Percentiles rank a stretch among this genome's conserved stretches.
These are phyloP conservation scores for Arctopsyche grandis DNA, from an alignment of 1,140 invertebrate species.

Conservation along the genomic window DNA sequence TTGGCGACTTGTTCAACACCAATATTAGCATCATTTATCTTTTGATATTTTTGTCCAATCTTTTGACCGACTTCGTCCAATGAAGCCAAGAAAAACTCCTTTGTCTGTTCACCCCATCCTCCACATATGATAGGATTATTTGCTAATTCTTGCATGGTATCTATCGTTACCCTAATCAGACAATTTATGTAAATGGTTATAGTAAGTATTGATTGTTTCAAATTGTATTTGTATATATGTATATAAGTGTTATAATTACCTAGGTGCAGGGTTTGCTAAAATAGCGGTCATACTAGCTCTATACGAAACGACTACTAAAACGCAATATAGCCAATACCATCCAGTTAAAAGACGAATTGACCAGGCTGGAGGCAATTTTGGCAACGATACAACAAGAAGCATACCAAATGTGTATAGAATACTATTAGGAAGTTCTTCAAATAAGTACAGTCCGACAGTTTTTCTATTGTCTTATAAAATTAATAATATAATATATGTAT, in stretches of 20 bases:
- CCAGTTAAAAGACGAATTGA: slow-evolving; percentile 80
- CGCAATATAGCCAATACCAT: slow-evolving; percentile 87
- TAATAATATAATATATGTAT: too few species aligned
- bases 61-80: slow-evolving; percentile 71
- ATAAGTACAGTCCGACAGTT: slow-evolving; percentile 72
- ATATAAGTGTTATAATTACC: slow-evolving; percentile 61
- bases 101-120: slow-evolving; percentile 76
- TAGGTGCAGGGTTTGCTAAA: slow-evolving; percentile 77
- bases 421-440: slow-evolving; percentile 76
- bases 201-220: slow-evolving; percentile 22
- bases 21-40: slow-evolving; percentile 67
- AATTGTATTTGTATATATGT: not conserved
- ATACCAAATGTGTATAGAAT: slow-evolving; percentile 82
- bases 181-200: not conserved
- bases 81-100: slow-evolving; percentile 75
- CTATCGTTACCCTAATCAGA: slow-evolving; percentile 74
- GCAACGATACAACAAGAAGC: slow-evolving; percentile 79
- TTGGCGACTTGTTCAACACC: slow-evolving; percentile 72
- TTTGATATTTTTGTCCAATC: slow-evolving; percentile 74
- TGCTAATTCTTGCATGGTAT: slow-evolving; percentile 75
- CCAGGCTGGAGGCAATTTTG: slow-evolving; percentile 79
- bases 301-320: slow-evolving; percentile 80
- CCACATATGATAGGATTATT: slow-evolving; percentile 72
- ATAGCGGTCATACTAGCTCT: slow-evolving; percentile 85
- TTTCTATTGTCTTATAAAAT: slow-evolving; percentile 55